Percentiles rank a stretch among this genome's conserved stretches.
These are phyloP conservation scores for Acanthurus tractus DNA, from an alignment of 2,797 vertebrate genomes.

Conservation along the genomic window DNA sequence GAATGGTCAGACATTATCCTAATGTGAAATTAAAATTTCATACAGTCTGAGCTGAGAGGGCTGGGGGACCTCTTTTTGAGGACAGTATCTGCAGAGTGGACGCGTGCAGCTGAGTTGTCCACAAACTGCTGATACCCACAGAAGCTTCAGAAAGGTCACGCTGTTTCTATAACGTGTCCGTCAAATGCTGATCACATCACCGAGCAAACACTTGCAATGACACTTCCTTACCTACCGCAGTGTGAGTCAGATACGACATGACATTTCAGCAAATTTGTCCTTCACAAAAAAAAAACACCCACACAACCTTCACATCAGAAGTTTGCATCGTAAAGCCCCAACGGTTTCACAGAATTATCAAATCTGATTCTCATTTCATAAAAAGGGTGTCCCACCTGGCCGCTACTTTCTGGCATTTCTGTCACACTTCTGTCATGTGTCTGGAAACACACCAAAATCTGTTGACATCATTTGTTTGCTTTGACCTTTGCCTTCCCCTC, in stretches of 20 bases:
- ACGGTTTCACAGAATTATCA: conserved; percentile 28
- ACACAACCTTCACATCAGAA: conserved; percentile 29
- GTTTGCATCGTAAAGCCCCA: conserved; percentile 18
- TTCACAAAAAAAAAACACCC: conserved; percentile 28
- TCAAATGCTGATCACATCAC: conserved; percentile 57
- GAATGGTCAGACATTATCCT: conserved; percentile 5
- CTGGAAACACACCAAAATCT: background rate
- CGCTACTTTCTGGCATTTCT: conserved; percentile 13
- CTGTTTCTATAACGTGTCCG: conserved; percentile 43
- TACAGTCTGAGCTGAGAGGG: conserved; percentile 3
- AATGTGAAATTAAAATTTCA: conserved; percentile 23
- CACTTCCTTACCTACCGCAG: conserved; percentile 52
- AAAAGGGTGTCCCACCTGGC: background rate
- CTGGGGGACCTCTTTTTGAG: conserved; percentile 1
- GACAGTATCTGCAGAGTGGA: conserved; percentile 24
- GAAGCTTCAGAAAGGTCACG: conserved; percentile 66
- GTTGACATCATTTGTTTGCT: conserved; percentile 7
- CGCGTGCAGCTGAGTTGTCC: conserved; percentile 8
- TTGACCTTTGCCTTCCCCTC: conserved; percentile 15
- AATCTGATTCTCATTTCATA: conserved; percentile 25
- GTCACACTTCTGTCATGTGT: conserved; percentile 17
- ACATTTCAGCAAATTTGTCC: conserved; percentile 69
- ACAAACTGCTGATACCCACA: conserved; percentile 62
- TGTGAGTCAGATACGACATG: conserved; percentile 55
- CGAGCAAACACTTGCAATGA: conserved; percentile 27